phyloP scores from a whole-genome alignment of 2,113 vertebrate genomes.

The Crypturellus undulatus region DNA sequence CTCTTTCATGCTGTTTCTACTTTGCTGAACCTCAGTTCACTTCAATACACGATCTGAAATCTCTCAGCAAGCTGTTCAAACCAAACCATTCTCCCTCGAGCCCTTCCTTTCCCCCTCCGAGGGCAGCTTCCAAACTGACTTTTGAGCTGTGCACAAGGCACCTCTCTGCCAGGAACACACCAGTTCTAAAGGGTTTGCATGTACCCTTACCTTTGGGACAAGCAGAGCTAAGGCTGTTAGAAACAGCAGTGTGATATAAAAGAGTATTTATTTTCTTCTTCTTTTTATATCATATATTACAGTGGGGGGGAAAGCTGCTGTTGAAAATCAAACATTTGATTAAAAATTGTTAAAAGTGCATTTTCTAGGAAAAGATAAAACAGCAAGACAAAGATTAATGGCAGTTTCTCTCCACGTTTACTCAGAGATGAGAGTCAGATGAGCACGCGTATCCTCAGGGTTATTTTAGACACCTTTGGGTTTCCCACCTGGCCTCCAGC shows the following conservation, averaged over 20 bases:
- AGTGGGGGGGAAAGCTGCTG: background rate
- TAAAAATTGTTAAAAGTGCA: background rate
- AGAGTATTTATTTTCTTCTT: too few species aligned
- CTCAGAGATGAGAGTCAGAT: background rate
- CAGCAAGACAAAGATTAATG: background rate
- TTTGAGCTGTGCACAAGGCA: background rate
- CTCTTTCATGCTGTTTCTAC: background rate
- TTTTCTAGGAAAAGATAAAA: background rate
- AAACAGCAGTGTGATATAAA: background rate
- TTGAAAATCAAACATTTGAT: background rate
- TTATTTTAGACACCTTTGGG: background rate
- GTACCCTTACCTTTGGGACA: background rate
- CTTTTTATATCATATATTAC: background rate
- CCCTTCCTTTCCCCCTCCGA: background rate
- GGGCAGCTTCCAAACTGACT: background rate
- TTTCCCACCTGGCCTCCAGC: background rate
- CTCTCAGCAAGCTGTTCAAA: background rate
- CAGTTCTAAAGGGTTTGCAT: background rate
- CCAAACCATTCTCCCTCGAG: background rate
- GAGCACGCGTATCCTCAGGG: background rate
- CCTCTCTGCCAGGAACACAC: background rate
- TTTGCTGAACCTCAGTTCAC: background rate
- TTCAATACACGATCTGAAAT: background rate
- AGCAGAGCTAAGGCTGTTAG: background rate
- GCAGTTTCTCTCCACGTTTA: background rate